A percentile compares a stretch with the other conserved stretches of the same genome.
Conservation (phyloP, 2,888 invertebrate genomes). For the Hartigia nigra region DNA sequence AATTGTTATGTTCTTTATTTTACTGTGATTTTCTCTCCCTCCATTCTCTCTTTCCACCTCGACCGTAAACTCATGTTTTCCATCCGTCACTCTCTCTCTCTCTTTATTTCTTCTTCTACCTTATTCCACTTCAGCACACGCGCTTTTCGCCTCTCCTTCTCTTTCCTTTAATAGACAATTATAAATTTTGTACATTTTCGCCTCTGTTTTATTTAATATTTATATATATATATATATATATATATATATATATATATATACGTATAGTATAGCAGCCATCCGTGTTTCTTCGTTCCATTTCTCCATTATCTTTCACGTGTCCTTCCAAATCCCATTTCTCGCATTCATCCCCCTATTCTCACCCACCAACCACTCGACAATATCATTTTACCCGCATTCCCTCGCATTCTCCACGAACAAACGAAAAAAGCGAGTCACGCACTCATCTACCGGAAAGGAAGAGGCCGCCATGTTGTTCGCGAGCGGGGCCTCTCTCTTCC, state of each 20-base stretch:
- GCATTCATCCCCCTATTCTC: neutral
- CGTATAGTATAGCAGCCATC: neutral
- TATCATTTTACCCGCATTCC: neutral
- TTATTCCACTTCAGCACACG: neutral
- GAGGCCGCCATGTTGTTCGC: neutral
- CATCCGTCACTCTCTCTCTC: conserved; percentile 18
- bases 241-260: neutral
- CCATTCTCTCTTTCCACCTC: conserved; percentile 12
- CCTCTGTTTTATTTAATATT: conserved; percentile 9
- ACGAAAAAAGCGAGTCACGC: neutral
- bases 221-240: too few relatives aligned
- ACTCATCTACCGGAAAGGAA: neutral
- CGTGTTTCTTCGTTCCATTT: neutral
- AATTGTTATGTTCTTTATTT: conserved; percentile 27
- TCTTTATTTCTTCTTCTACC: too few relatives aligned
- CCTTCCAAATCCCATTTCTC: neutral
- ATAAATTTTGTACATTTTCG: conserved; percentile 48
- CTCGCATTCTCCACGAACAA: neutral
- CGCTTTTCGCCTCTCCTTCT: conserved; percentile 17
- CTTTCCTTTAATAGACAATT: conserved; percentile 40
- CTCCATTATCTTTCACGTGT: neutral
- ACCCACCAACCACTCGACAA: neutral
- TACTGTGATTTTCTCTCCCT: conserved; percentile 21
- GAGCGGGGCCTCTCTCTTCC: neutral
- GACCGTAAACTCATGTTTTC: conserved; percentile 14